Base-by-base conservation (phyloP, 1,140 invertebrate genomes). In the Leucophenga varia region DNA sequence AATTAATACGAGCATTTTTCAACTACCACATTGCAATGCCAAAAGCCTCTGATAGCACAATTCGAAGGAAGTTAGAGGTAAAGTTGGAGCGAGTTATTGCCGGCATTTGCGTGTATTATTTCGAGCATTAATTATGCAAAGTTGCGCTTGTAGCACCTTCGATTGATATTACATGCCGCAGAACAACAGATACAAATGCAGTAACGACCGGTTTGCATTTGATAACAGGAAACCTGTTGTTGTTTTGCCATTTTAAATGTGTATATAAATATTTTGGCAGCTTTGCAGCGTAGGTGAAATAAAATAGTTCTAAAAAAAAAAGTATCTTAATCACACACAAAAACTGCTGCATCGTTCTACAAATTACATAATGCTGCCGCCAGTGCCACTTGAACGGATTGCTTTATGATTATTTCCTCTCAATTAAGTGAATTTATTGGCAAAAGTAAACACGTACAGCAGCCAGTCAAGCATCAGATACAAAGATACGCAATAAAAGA, bases 371-470 rank as follows among this genome's bases (percentile, higher is more conserved):
- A 9, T 32, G 42, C 51, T 45, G 48, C 57, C 50, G 54, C 45
- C 63, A 65, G 61, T 67, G 64, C 59, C n/a, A n/a, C n/a, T n/a
- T n/a, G n/a, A 54, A 42, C 20, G 67, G 67, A 67, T 71, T 71
- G 67, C 64, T 71, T 70, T 71, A 71, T 71, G 67, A 71, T 71
- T 71, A 71, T 71, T 71, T 71, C 67, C 63, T 55, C 55, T 60
- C 67, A 71, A 71, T 71, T 71, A 64, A 71, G 47, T 61, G 49
- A 71, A 71, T 71, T 71, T 71, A 71, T 71, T 71, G 67, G 53
- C 63, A 55, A 61, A 71, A 58, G 63, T 67, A 71, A 67, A 71
- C 61, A 64, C 46, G 17, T 36, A 25, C 14, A 18, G n/a, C n/a
- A n/a, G n/a, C n/a, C n/a, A n/a, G n/a, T n/a, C n/a, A 3, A 12